Conservation (phyloP, 37 sponge, comb jelly and placozoan genomes). For the Cladorhizidae sp. region DNA sequence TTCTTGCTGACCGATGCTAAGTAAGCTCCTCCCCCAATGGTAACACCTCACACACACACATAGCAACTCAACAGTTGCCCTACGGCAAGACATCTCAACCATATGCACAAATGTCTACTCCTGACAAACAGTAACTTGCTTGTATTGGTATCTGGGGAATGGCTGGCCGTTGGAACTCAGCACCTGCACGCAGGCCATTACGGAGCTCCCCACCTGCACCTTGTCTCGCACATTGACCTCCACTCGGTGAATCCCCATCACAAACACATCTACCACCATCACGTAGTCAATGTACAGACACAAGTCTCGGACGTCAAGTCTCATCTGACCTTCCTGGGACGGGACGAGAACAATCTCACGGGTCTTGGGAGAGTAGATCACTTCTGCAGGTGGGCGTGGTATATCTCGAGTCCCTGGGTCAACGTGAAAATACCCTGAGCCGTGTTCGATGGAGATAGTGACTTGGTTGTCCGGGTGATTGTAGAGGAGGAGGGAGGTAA, state of each 20-base stretch:
- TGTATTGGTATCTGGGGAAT: slow-evolving; percentile 68
- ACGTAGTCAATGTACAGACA: slow-evolving; percentile 54
- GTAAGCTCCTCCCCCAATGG: no score
- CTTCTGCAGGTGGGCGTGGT: slow-evolving; percentile 25
- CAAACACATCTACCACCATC: slow-evolving; percentile 20
- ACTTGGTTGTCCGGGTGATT: slow-evolving; percentile 62
- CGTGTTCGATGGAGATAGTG: slow-evolving; percentile 35
- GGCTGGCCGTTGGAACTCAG: slow-evolving; percentile 42
- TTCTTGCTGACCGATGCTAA: no score
- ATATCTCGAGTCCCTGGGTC: slow-evolving; percentile 33
- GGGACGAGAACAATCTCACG: slow-evolving; percentile 48
- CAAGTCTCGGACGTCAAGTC: slow-evolving; percentile 42
- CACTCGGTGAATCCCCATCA: slow-evolving; percentile 54
- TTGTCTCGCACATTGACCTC: slow-evolving; percentile 61
- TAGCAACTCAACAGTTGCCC: no score
- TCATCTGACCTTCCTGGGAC: slow-evolving; percentile 56
- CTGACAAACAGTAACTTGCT: not conserved
- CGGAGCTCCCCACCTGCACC: slow-evolving; percentile 68
- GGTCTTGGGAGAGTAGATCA: slow-evolving; percentile 13
- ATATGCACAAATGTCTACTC: no score
- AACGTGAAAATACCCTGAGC: slow-evolving; percentile 69
- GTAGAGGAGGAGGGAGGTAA: slow-evolving; percentile 39
- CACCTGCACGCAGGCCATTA: slow-evolving; percentile 67
- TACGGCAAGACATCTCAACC: no score
- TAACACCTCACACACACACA: not conserved